Conservation (phyloP, 2,888 invertebrate species). For the Drosophila planitibia region DNA sequence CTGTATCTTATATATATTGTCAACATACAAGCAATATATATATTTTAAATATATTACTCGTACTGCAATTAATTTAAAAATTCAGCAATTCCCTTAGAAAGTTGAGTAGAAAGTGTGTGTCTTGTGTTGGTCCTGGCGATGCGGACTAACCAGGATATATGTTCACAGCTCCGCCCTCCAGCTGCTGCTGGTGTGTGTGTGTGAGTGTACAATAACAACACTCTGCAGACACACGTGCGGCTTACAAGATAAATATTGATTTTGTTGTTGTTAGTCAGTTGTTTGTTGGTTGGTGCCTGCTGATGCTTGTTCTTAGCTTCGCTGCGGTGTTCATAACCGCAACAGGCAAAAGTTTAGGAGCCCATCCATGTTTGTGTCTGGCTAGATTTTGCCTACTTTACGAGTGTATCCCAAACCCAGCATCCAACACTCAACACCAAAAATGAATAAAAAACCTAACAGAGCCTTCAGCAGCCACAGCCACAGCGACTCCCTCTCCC, state of each 20-base stretch:
- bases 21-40: neutral
- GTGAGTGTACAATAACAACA: slow-evolving; percentile 37
- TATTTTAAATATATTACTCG: neutral
- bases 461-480: neutral
- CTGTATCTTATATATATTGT: neutral
- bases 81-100: slow-evolving; percentile 4
- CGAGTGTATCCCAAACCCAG: neutral
- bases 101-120: slow-evolving; percentile 23
- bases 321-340: slow-evolving; percentile 58
- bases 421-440: neutral
- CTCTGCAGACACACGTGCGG: slow-evolving; percentile 66
- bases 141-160: slow-evolving; percentile 36
- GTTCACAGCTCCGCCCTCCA: slow-evolving; percentile 22
- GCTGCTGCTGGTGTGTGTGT: slow-evolving; percentile 18
- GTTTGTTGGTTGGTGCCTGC: slow-evolving; percentile 31
- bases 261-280: slow-evolving; percentile 55
- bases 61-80: neutral
- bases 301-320: slow-evolving; percentile 29
- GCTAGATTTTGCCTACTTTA: slow-evolving; percentile 54
- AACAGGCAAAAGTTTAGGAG: slow-evolving; percentile 56
- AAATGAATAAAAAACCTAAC: neutral
- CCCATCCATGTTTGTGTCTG: slow-evolving; percentile 42
- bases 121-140: slow-evolving; percentile 5
- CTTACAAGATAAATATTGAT: slow-evolving; percentile 78
- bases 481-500: neutral